Evolutionary conservation across 2,888 invertebrate species (phyloP).

Genomic region (Heliconius aoede): DNA sequence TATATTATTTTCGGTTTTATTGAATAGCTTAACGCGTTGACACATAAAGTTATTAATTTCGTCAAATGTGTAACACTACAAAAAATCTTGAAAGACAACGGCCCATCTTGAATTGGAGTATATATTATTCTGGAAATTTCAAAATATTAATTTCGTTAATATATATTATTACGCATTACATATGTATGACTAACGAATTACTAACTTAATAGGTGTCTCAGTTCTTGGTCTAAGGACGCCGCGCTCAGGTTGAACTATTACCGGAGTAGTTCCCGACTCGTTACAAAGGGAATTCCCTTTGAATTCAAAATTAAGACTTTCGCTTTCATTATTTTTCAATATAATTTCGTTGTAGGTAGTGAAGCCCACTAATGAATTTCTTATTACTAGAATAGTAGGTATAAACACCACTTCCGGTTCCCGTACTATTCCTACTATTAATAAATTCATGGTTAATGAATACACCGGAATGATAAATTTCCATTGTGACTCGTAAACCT

Average conservation of each 20-base stretch:
- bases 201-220: conserved; percentile 81
- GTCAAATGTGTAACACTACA: conserved; percentile 81
- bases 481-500: conserved; percentile 87
- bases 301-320: conserved; percentile 79
- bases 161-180: too few relatives aligned
- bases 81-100: conserved; percentile 81
- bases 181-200: conserved; percentile 15
- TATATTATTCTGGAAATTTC: conserved; percentile 77
- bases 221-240: conserved; percentile 77
- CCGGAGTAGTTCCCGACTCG: conserved; percentile 79
- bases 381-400: conserved; percentile 83
- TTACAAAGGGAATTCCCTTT: conserved; percentile 81
- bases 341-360: conserved; percentile 69
- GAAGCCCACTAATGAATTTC: conserved; percentile 85
- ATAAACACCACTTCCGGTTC: conserved; percentile 86
- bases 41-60: conserved; percentile 76
- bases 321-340: conserved; percentile 82
- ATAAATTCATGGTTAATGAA: conserved; percentile 80
- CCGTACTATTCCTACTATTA: conserved; percentile 85
- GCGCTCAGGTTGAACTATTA: conserved; percentile 77
- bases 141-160: not conserved
- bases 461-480: conserved; percentile 84
- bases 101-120: conserved; percentile 81
- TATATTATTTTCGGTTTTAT: conserved; percentile 81
- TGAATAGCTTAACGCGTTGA: conserved; percentile 80